A percentile compares a stretch with the other conserved stretches of the same genome.
Evolutionary conservation across 2,113 vertebrate species (phyloP).

Genomic region (Atractosteus spatula): DNA sequence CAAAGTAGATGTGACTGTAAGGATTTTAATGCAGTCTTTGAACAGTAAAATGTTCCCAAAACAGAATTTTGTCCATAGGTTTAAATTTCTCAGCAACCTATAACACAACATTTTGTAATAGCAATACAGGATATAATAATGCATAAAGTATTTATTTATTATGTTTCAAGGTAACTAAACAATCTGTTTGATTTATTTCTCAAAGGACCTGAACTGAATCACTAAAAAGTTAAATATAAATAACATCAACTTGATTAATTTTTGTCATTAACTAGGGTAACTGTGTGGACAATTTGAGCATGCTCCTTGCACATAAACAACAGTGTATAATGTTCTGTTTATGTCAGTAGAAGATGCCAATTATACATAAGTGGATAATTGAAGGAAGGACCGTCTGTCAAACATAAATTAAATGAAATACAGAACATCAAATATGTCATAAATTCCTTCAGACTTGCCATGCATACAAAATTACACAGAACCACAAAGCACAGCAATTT

Average conservation of each 20-base stretch:
- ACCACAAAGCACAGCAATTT: not conserved
- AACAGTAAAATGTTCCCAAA: too few relatives aligned
- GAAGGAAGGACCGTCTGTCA: too few relatives aligned
- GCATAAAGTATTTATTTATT: too few relatives aligned
- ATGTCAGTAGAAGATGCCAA: conserved; percentile 5
- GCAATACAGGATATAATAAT: too few relatives aligned
- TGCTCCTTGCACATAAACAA: not conserved
- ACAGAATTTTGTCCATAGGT: too few relatives aligned
- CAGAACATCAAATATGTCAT: not conserved
- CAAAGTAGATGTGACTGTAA: too few relatives aligned
- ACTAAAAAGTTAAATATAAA: not conserved
- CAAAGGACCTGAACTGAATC: too few relatives aligned
- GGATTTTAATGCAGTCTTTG: too few relatives aligned
- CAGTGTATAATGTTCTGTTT: not conserved
- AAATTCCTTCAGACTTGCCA: not conserved
- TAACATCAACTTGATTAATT: not conserved
- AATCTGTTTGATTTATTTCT: too few relatives aligned
- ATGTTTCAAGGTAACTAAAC: too few relatives aligned
- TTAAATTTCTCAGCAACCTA: too few relatives aligned
- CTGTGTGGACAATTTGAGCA: not conserved
- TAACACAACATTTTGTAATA: too few relatives aligned
- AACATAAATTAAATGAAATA: conserved; percentile 1
- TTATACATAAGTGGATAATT: not conserved
- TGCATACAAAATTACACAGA: not conserved
- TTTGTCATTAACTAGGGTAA: not conserved